These are phyloP conservation scores for Arrhamphus sclerolepis DNA, from an alignment of 2,797 vertebrate species.

Conservation along the genomic window DNA sequence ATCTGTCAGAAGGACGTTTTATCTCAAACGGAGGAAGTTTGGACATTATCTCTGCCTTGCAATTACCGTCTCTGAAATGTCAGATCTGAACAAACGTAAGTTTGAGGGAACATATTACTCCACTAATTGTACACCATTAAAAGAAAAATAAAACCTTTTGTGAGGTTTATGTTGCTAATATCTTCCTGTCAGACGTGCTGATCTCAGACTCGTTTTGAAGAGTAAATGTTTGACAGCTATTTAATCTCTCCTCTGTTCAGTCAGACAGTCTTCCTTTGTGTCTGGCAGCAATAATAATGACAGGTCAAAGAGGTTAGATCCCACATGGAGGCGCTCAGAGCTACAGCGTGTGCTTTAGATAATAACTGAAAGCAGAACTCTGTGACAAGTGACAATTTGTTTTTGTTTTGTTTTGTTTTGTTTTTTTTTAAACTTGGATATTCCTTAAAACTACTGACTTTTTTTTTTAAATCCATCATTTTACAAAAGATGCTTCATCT, in stretches of 20 bases:
- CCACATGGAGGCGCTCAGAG: slow-evolving; percentile 9
- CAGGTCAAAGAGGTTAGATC: slow-evolving; percentile 30
- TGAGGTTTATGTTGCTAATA: no score
- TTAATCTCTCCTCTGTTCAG: slow-evolving; percentile 39
- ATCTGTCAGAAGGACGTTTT: no score
- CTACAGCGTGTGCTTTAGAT: slow-evolving; percentile 19
- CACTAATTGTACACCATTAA: no score
- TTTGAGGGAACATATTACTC: no score
- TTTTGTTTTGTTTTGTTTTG: no score
- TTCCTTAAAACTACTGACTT: background rate
- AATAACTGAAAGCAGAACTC: slow-evolving; percentile 2
- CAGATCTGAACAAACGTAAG: no score
- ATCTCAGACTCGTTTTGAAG: slow-evolving; percentile 5
- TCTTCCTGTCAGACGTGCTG: background rate
- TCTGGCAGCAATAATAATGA: slow-evolving; percentile 23
- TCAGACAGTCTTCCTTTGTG: slow-evolving; percentile 25
- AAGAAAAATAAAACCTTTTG: no score
- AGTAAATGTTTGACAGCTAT: slow-evolving; percentile 25
- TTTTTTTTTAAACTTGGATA: slow-evolving; percentile 7
- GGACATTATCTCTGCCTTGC: no score
- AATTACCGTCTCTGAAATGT: no score
- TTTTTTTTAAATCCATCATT: background rate
- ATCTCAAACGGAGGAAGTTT: no score
- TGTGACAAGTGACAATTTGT: background rate
- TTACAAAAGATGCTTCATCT: background rate